Evolutionary conservation across 1,140 invertebrate genomes (phyloP).

Genomic region (Pseudoatta argentina): DNA sequence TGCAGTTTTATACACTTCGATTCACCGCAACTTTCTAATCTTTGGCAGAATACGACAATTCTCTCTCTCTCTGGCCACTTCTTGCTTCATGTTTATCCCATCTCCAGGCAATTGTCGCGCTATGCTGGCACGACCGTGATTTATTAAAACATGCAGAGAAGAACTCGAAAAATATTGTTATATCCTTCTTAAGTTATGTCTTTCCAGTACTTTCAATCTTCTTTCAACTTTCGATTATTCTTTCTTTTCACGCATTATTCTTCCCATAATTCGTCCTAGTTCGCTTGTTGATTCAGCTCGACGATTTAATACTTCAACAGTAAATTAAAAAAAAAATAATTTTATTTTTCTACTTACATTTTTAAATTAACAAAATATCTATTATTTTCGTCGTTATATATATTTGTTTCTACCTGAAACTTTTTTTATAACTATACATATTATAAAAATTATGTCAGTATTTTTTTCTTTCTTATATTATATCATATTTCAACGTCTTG

Average conservation of each 20-base stretch:
- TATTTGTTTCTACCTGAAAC: not conserved
- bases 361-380: slow-evolving; percentile 3
- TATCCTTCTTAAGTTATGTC: slow-evolving; percentile 30
- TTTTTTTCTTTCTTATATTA: not conserved
- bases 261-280: not conserved
- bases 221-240: slow-evolving; percentile 32
- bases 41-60: slow-evolving; percentile 56
- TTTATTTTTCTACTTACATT: slow-evolving; percentile 17
- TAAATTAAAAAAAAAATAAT: not conserved
- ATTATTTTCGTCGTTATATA: not conserved
- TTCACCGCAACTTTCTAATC: slow-evolving; percentile 79
- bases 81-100: slow-evolving; percentile 58
- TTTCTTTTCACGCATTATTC: slow-evolving; percentile 30
- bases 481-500: not conserved
- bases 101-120: slow-evolving; percentile 15
- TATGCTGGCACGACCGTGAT: slow-evolving; percentile 17
- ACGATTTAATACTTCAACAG: slow-evolving; percentile 4
- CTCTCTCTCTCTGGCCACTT: slow-evolving; percentile 31
- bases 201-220: slow-evolving; percentile 38
- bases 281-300: not conserved
- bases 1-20: slow-evolving; percentile 79
- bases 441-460: slow-evolving; percentile 6
- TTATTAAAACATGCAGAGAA: slow-evolving; percentile 8
- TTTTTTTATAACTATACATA: slow-evolving; percentile 18
- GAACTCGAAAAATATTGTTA: slow-evolving; percentile 40